A percentile compares a stretch with the other conserved stretches of the same genome.
These are phyloP conservation scores for Halyomorpha halys DNA, from an alignment of 1,140 invertebrate species.

Conservation along the genomic window DNA sequence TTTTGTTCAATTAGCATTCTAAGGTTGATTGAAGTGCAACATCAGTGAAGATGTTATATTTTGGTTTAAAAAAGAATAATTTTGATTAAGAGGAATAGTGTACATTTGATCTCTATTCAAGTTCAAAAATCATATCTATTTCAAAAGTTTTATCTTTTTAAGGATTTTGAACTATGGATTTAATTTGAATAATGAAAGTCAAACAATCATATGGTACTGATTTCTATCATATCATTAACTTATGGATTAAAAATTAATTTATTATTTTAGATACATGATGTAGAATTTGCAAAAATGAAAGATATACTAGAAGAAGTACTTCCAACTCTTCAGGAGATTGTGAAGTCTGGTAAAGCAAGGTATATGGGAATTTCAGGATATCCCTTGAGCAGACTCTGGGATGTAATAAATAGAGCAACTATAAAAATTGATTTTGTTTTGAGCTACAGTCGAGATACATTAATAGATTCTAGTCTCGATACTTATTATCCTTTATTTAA, in stretches of 20 bases:
- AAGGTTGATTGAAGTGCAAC: no score
- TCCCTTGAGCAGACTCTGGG: constrained; percentile 60
- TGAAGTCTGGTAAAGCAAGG: constrained; percentile 62
- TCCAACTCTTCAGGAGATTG: constrained; percentile 62
- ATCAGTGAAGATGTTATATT: no score
- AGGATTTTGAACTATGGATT: no score
- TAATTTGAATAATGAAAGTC: no score
- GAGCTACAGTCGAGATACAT: constrained; percentile 65
- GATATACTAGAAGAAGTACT: constrained; percentile 76
- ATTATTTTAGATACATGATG: constrained; percentile 68
- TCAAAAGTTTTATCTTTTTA: no score
- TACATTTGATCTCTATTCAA: no score
- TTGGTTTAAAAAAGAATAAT: no score
- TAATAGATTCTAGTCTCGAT: constrained; percentile 65
- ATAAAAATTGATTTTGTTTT: constrained; percentile 62
- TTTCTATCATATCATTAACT: no score
- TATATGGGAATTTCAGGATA: constrained; percentile 85
- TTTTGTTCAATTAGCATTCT: no score
- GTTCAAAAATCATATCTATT: no score
- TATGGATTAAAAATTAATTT: neutral
- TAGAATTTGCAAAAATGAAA: constrained; percentile 77
- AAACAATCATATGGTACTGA: no score
- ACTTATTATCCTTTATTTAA: constrained; percentile 66
- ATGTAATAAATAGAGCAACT: constrained; percentile 52
- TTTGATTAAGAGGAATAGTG: no score